phyloP scores from a whole-genome alignment of 1,140 invertebrate genomes.

The Drosophila elegans region DNA sequence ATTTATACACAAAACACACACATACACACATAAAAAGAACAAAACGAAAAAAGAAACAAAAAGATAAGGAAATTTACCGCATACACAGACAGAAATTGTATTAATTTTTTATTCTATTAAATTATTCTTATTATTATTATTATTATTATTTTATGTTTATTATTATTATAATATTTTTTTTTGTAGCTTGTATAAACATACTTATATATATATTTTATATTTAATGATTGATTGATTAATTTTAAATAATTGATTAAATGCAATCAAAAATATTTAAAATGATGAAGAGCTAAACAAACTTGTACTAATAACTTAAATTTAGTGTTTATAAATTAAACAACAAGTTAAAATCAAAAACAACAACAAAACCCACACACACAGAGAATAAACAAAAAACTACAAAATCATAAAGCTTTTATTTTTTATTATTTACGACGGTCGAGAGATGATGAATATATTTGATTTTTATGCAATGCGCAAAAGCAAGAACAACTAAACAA shows the following conservation, averaged over 20 bases:
- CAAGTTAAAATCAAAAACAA: constrained; percentile 35
- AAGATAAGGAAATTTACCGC: constrained; percentile 24
- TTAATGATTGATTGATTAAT: constrained; percentile 57
- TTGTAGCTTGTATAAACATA: constrained; percentile 59
- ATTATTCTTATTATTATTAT: constrained; percentile 83
- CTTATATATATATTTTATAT: constrained; percentile 47
- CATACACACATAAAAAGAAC: constrained; percentile 38
- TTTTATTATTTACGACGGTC: constrained; percentile 11
- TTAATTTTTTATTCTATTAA: constrained; percentile 84
- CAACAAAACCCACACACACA: constrained; percentile 56
- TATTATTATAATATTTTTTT: constrained; percentile 75
- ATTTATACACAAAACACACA: constrained; percentile 61
- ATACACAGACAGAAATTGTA: constrained; percentile 73
- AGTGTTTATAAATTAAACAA: constrained; percentile 53
- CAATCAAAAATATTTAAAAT: constrained; percentile 44
- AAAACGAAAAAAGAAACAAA: constrained; percentile 32
- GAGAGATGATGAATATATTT: constrained; percentile 13
- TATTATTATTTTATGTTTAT: constrained; percentile 82
- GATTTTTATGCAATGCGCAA: constrained; percentile 18
- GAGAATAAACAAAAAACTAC: constrained; percentile 56
- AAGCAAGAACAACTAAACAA: constrained; percentile 8
- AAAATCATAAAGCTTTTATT: constrained; percentile 45
- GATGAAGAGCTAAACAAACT: constrained; percentile 49
- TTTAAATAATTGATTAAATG: constrained; percentile 61
- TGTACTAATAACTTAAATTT: constrained; percentile 74